Evolutionary conservation across 2,113 vertebrate genomes (phyloP).

Genomic region (Anser brachyrhynchus): DNA sequence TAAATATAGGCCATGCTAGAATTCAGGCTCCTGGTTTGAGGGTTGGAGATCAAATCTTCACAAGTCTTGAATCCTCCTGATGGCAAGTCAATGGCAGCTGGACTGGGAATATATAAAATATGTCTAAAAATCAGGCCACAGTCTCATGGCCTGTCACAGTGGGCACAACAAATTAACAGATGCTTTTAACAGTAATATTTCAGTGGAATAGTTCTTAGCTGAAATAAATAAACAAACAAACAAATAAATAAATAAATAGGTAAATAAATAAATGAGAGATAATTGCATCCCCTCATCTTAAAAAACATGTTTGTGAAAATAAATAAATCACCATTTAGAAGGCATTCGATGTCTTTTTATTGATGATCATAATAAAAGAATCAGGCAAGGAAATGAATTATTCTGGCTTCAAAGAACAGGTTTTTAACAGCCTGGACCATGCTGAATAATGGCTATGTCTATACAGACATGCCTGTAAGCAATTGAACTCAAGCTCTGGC

Average conservation of each 20-base stretch:
- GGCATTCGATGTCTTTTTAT: not conserved
- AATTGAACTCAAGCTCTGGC: fast-evolving
- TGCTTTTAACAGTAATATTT: not conserved
- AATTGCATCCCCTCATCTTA: not conserved
- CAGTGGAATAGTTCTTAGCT: not conserved
- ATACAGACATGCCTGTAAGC: not conserved
- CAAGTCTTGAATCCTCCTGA: not conserved
- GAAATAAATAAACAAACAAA: not conserved
- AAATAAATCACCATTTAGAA: not conserved
- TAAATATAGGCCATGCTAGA: not conserved
- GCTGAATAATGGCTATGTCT: not conserved
- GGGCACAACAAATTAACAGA: not conserved
- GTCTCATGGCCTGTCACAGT: not conserved
- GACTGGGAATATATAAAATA: not conserved
- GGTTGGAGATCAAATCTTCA: not conserved
- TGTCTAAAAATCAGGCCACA: not conserved
- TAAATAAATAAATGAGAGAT: not conserved
- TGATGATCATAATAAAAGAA: not conserved
- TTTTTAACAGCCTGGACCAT: not conserved
- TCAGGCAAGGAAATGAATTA: not conserved
- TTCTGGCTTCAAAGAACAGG: not conserved
- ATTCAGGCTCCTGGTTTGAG: not conserved
- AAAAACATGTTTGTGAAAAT: not conserved
- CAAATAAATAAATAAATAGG: not conserved
- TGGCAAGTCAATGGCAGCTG: not conserved